phyloP scores from a whole-genome alignment of 2,113 vertebrate genomes.

The Caranx ignobilis region DNA sequence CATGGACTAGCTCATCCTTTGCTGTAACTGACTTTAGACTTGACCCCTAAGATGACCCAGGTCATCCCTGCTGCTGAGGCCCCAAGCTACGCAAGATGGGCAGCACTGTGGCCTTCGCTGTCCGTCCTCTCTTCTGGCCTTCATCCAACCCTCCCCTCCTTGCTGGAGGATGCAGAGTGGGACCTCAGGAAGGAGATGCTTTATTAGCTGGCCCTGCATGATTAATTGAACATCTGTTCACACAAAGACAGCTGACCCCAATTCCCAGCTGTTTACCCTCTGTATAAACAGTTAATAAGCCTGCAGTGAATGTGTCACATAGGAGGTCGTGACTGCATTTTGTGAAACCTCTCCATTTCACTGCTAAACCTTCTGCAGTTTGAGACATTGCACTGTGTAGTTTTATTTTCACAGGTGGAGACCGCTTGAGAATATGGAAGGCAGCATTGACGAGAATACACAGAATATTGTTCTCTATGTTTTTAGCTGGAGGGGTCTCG shows the following conservation, averaged over 20 bases:
- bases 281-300: slow-evolving; percentile 75
- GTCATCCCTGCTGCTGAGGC: slow-evolving; percentile 17
- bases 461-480: slow-evolving; percentile 40
- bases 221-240: slow-evolving; percentile 84
- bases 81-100: slow-evolving; percentile 7
- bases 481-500: slow-evolving; percentile 48
- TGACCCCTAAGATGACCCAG: slow-evolving; percentile 30
- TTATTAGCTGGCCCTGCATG: slow-evolving; percentile 76
- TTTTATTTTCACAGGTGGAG: slow-evolving; percentile 49
- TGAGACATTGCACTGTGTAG: background rate
- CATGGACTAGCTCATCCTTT: slow-evolving; percentile 10
- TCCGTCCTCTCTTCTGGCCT: slow-evolving; percentile 69
- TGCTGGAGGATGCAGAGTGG: slow-evolving; percentile 61
- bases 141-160: slow-evolving; percentile 62
- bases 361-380: slow-evolving; percentile 16
- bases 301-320: slow-evolving; percentile 57
- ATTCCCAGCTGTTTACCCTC: slow-evolving; percentile 79
- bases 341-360: slow-evolving; percentile 24
- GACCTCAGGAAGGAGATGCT: slow-evolving; percentile 72
- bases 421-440: slow-evolving; percentile 33
- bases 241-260: slow-evolving; percentile 73
- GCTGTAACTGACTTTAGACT: slow-evolving; percentile 37
- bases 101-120: slow-evolving; percentile 61
- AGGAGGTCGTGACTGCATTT: slow-evolving; percentile 51
- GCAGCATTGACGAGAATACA: slow-evolving; percentile 19